These are phyloP conservation scores for Zeugodacus cucurbitae DNA, from an alignment of 1,140 invertebrate genomes.

Conservation along the genomic window DNA sequence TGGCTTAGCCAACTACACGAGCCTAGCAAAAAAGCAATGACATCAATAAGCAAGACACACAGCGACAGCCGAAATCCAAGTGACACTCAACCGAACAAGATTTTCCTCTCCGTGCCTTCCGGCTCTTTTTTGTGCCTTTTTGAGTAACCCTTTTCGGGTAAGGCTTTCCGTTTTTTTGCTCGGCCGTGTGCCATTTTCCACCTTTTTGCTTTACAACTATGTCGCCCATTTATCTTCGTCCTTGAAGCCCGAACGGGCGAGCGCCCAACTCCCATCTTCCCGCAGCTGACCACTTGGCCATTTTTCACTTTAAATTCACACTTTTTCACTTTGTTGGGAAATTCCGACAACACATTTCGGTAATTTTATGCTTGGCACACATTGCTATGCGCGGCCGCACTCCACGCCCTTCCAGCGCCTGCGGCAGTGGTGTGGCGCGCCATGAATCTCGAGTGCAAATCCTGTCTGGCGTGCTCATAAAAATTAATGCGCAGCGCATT, in stretches of 20 bases:
- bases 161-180: not conserved
- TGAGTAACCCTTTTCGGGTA: not conserved
- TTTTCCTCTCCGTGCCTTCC: not conserved
- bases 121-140: not conserved
- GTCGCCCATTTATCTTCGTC: not conserved
- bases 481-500: conserved; percentile 32
- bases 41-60: not conserved
- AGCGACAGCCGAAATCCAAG: not conserved
- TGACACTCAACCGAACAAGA: not conserved
- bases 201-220: not conserved
- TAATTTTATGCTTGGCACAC: conserved; percentile 11
- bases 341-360: not conserved
- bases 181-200: not conserved
- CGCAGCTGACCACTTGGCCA: not conserved
- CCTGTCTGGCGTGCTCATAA: not conserved
- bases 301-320: conserved; percentile 24
- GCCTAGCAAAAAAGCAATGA: not conserved
- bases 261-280: not conserved
- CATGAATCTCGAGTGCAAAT: not conserved
- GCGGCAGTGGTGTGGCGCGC: not conserved
- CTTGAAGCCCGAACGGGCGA: not conserved
- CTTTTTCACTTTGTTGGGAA: not conserved
- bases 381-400: not conserved
- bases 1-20: not conserved
- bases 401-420: not conserved